Base-by-base conservation (phyloP, 2,888 invertebrate genomes). In the Galeopsomyia nigrocyanea region DNA sequence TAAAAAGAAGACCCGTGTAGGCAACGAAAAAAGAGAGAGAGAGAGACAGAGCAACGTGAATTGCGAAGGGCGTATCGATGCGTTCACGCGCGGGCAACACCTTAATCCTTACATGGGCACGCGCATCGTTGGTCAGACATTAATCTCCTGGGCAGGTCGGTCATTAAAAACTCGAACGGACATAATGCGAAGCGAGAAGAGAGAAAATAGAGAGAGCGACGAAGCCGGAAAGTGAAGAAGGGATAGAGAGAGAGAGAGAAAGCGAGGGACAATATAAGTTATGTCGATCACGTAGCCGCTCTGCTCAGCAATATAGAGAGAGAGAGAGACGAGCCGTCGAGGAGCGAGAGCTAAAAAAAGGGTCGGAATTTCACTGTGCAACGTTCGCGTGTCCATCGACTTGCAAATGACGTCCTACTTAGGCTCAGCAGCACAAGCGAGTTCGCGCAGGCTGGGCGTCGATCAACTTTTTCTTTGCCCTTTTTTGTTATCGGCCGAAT, bases 201-300 rank as follows among this genome's bases (percentile, higher is more conserved):
- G 13, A n/a, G 5, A 53, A 46, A 51, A 68, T 60, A 68, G 46
- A 68, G 60, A 68, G 57, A 68, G 53, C 56, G 31, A 31, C n/a
- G 13, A 10, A 39, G 39, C 5, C 26, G 19, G 58, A 3, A 46
- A 46, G 13, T 3, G 22, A 14, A 7, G 5, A 50, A 13, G 17
- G 19, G 31, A 39, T 16, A 17, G 60, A n/a, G 60, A 13, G 31
- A 31, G 31, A 39, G 3, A 17, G 60, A n/a, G 60, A 13, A 1
- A 31, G 26, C 26, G 26, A 26, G 19, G 3, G 55, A 13, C 10
- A 51, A 26, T 56, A 6, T 58, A 50, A 71, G 51, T 71, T 71
- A 71, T 71, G 66, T 71, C 66, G 66, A 71, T 67, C 71, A 71
- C 71, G 71, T 66, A 19, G 21, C 56, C n/a, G 17, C 50, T 26